Evolutionary conservation across 2,888 invertebrate species (phyloP), one percentile per base, ranked within the genome.

Genomic region (Ecdyonurus torrentis): DNA sequence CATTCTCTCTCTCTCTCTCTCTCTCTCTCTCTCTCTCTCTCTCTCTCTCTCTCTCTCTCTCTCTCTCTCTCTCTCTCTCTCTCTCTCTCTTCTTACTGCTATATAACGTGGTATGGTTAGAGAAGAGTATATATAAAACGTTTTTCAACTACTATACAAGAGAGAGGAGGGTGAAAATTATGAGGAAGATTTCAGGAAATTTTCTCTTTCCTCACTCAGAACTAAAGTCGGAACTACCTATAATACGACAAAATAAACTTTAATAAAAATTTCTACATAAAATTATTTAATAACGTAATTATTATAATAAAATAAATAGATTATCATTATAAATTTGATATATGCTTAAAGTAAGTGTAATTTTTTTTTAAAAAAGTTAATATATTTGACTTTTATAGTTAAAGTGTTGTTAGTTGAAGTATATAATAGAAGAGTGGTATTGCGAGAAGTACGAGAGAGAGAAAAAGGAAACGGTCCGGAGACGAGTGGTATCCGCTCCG

Each of bases 401-500:
- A 5, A 37, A 37, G 37, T 37, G 5, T 37, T 37, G 37, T 37
- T 5, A 37, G 37, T 37, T 37, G 5, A 15, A 37, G 37, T 37
- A 37, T 37, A 37, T 37, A 37, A 15, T 10, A n/a, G n/a, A n/a
- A n/a, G n/a, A n/a, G n/a, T n/a, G n/a, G n/a, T n/a, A n/a, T n/a
- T 15, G 37, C 37, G 7, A 15, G 37, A 15, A 37, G 5, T 37
- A 15, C 37, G 37, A 5, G 37, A 37, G 37, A 10, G 55, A 55
- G 22, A 55, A 7, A 55, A n/a, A 55, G 55, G 55, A 55, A 55
- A 22, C 55, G 55, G 55, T 55, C 55, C 55, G 55, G 55, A 55
- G 55, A 55, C 55, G 55, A 55, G 55, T 55, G 55, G 55, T 55
- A 55, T 55, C 55, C 55, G 55, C 55, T 37, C 37, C 37, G 37